Conservation (phyloP, 2,888 invertebrate genomes). For the Melanchra persicariae region DNA sequence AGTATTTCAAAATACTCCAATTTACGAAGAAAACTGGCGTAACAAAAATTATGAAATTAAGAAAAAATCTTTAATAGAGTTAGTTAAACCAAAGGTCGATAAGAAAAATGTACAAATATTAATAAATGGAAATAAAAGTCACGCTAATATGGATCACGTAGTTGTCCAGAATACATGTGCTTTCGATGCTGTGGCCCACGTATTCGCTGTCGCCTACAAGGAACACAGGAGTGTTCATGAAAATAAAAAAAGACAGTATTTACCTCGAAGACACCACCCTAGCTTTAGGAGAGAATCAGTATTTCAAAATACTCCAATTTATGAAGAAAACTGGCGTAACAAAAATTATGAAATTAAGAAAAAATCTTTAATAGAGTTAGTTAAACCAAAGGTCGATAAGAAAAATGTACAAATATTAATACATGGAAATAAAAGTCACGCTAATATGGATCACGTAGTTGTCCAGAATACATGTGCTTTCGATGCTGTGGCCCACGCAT, state of each 20-base stretch:
- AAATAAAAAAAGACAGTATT: background rate
- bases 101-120: constrained; percentile 2
- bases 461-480: constrained; percentile 1
- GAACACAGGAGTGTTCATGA: constrained; percentile 5
- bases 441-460: constrained; percentile 3
- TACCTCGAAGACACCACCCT: background rate
- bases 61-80: background rate
- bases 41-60: constrained; percentile 2
- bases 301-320: constrained; percentile 30
- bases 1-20: constrained; percentile 31
- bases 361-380: background rate
- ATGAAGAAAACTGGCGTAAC: constrained; percentile 28
- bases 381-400: background rate
- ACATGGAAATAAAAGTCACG: background rate
- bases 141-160: constrained; percentile 2
- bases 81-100: background rate
- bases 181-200: background rate
- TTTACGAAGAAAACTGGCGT: constrained; percentile 28
- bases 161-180: constrained; percentile 4
- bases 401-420: constrained; percentile 1
- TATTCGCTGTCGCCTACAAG: background rate
- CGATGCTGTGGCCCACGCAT: background rate
- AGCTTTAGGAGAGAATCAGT: constrained; percentile 24
- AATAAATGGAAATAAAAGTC: background rate
- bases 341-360: background rate